Evolutionary conservation across 1,140 invertebrate genomes (phyloP).

Genomic region (Saccostrea cuccullata): DNA sequence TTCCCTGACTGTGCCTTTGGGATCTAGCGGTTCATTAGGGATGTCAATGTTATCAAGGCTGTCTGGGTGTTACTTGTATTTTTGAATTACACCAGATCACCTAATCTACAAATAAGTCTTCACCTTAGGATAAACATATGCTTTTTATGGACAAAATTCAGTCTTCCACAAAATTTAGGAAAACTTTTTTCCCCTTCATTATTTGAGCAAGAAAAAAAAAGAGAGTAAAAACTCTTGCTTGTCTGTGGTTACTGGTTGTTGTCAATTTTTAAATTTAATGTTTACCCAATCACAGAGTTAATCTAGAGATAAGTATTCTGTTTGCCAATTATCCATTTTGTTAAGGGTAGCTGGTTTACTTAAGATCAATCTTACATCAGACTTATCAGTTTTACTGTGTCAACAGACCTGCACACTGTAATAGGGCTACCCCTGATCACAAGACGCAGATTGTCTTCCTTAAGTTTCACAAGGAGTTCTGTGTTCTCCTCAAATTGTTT

Average conservation of each 20-base stretch:
- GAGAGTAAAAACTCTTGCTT: neutral
- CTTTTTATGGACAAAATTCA: neutral
- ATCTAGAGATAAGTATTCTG: conserved; percentile 28
- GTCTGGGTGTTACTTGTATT: conserved; percentile 33
- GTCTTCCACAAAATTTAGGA: neutral
- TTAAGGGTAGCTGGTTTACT: conserved; percentile 19
- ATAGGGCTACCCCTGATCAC: conserved; percentile 3
- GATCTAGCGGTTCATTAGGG: neutral
- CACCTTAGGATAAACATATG: conserved; percentile 3
- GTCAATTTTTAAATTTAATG: conserved; percentile 23
- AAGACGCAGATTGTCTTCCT: neutral
- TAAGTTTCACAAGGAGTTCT: neutral
- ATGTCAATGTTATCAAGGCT: conserved; percentile 10
- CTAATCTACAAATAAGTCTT: neutral
- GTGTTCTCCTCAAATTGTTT: neutral
- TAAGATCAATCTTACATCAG: conserved; percentile 25
- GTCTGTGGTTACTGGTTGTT: neutral
- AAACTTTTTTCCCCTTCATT: neutral
- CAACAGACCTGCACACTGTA: conserved; percentile 26
- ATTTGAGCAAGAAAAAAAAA: neutral
- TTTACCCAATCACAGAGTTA: conserved; percentile 14
- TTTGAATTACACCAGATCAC: conserved; percentile 27
- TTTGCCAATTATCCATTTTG: conserved; percentile 27
- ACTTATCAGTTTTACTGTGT: conserved; percentile 23
- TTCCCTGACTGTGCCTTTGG: neutral